These are phyloP conservation scores for Sarcoramphus papa DNA, from an alignment of 2,797 vertebrate species.

Conservation along the genomic window DNA sequence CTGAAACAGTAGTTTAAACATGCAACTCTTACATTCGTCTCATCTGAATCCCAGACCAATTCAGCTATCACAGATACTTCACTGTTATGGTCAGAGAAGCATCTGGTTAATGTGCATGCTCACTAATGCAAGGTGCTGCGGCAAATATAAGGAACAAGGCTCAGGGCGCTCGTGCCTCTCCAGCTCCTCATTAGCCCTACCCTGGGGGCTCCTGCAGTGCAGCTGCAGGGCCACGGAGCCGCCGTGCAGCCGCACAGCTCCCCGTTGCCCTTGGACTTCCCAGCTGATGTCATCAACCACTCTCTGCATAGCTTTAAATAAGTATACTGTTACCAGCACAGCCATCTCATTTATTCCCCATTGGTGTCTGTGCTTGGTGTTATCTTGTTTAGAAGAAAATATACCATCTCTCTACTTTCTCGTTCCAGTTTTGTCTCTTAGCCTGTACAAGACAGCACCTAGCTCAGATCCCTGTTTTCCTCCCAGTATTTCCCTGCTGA, in stretches of 20 bases:
- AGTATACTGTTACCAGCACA: background rate
- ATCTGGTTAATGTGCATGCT: background rate
- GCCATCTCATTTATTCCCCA: background rate
- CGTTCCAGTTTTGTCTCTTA: background rate
- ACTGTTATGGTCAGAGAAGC: background rate
- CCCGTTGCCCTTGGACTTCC: background rate
- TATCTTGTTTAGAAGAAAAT: background rate
- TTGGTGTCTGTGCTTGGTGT: background rate
- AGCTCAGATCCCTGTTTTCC: background rate
- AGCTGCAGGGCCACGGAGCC: background rate
- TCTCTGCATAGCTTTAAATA: background rate
- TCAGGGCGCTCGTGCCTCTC: background rate
- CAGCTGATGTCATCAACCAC: background rate
- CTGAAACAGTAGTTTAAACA: background rate
- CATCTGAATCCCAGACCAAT: background rate
- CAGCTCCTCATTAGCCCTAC: background rate
- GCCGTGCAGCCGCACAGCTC: background rate
- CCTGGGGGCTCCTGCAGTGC: background rate
- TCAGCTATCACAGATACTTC: background rate
- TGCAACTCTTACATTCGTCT: background rate
- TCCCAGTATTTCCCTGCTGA: background rate
- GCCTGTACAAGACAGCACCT: background rate
- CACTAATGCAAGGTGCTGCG: background rate
- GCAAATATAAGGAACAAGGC: background rate
- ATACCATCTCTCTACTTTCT: background rate